Base-by-base conservation (phyloP, 1,140 invertebrate species). In the Euschistus heros region DNA sequence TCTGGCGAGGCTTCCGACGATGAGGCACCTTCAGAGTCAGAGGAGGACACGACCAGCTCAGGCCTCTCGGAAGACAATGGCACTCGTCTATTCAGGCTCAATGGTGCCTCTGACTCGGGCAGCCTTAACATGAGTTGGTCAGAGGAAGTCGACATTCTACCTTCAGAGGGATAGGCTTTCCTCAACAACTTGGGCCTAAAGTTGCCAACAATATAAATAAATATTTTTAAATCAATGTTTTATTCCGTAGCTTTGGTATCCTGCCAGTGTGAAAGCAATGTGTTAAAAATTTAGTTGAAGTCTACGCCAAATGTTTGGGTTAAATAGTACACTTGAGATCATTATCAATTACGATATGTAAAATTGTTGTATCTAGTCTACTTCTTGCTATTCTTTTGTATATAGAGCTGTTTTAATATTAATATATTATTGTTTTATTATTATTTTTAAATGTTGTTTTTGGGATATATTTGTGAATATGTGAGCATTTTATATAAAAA, bases 1-100 rank as follows among this genome's bases (percentile, higher is more conserved):
- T 70, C 69, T 14, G 70, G 68, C 14, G 70, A 70, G 33, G 65
- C 68, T n/a, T 70, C 70, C 5, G 69, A 71, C 50, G 67, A 70
- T 18, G 66, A 67, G 5, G 44, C 55, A 1, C 64, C 24, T 17
- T 65, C 54, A 5, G 54, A 24, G 14, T 62, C 20, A n/a, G 57
- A 60, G 3, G 47, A 57, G 15, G 50, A 62, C 20, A 42, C 46
- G 10, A 46, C n/a, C 13, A 33, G 50, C 54, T 18, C 42, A 3
- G 44, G n/a, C 13, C 47, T 52, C 17, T 27, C 60, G 26, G 59
- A 47, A 20, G 47, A 37, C 18, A 33, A 60, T 24, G 55, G 65
- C 15, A 46, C 33, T n/a, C 24, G 18, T 3, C 63, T 50, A n/a
- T 47, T 33, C 18, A 50, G 57, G 18, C 42, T 27, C 22, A 52